Conservation (phyloP, 1,140 invertebrate genomes). For the Drosophila kurseongensis region DNA sequence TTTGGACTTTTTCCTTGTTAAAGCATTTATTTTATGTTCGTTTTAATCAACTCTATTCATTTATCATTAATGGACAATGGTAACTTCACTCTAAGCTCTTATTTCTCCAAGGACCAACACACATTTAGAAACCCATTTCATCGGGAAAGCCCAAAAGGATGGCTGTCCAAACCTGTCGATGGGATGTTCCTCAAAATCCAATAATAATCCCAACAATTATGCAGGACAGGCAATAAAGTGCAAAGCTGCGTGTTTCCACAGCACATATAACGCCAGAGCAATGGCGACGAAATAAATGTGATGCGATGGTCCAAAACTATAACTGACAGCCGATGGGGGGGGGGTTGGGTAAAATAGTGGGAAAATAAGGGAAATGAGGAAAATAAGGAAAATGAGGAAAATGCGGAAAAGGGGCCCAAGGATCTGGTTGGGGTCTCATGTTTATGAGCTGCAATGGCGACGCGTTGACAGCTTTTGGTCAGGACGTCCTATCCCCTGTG, state of each 20-base stretch:
- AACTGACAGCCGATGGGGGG: conserved; percentile 36
- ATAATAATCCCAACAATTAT: conserved; percentile 59
- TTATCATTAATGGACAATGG: neutral
- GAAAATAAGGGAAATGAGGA: neutral
- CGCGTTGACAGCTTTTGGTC: conserved; percentile 65
- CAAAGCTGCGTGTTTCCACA: conserved; percentile 6
- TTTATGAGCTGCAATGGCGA: conserved; percentile 74
- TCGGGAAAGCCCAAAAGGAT: neutral
- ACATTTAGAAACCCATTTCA: conserved; percentile 1
- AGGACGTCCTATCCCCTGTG: conserved; percentile 13
- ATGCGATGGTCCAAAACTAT: conserved; percentile 52
- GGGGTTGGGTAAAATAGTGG: neutral
- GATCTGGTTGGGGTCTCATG: conserved; percentile 37
- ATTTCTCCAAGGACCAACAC: conserved; percentile 5
- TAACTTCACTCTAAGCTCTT: neutral
- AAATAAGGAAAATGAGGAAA: neutral
- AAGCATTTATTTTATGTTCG: no score
- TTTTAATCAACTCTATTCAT: neutral
- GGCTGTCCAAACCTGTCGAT: conserved; percentile 19
- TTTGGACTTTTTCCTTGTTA: neutral
- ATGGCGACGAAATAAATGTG: conserved; percentile 55
- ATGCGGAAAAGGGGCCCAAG: neutral
- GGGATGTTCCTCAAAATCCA: conserved; percentile 36
- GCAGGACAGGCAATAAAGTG: conserved; percentile 47
- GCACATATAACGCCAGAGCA: neutral